Percentiles rank a stretch among this genome's conserved stretches.
These are phyloP conservation scores for Timema podura DNA, from an alignment of 2,888 invertebrate genomes.

Conservation along the genomic window DNA sequence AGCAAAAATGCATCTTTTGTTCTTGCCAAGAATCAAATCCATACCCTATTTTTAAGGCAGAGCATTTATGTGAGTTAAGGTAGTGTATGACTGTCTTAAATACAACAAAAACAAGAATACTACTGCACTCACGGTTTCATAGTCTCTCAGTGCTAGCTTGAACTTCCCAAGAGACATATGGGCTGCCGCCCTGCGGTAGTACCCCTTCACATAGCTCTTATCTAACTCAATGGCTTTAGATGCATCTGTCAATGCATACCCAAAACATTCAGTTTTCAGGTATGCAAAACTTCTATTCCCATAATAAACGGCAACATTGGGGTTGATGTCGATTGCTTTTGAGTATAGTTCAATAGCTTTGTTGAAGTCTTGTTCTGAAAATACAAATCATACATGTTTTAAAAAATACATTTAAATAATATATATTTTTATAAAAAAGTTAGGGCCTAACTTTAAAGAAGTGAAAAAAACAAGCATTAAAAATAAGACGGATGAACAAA, in stretches of 20 bases:
- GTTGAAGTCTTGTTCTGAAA: conserved; percentile 85
- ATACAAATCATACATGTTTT: too few species aligned
- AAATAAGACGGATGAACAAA: too few species aligned
- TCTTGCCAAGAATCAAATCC: too few species aligned
- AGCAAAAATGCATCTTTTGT: too few species aligned
- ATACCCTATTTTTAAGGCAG: too few species aligned
- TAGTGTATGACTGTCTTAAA: too few species aligned
- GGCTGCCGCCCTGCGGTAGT: conserved; percentile 93
- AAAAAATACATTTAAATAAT: too few species aligned
- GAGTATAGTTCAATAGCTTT: conserved; percentile 80
- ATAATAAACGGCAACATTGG: conserved; percentile 80
- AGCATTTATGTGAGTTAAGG: too few species aligned
- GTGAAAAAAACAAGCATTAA: too few species aligned
- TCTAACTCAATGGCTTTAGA: conserved; percentile 87
- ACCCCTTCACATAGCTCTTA: conserved; percentile 88
- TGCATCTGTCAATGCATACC: conserved; percentile 90
- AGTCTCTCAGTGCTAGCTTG: conserved; percentile 93
- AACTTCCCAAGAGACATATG: conserved; percentile 98
- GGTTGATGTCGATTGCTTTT: conserved; percentile 60
- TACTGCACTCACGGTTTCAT: conserved; percentile 75
- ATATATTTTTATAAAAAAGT: too few species aligned
- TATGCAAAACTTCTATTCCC: conserved; percentile 96
- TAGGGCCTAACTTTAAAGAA: too few species aligned
- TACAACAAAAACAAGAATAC: too few species aligned
- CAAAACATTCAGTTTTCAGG: conserved; percentile 90